Evolutionary conservation across 2,888 invertebrate genomes (phyloP).

Genomic region (Drosophila vallismaia): DNA sequence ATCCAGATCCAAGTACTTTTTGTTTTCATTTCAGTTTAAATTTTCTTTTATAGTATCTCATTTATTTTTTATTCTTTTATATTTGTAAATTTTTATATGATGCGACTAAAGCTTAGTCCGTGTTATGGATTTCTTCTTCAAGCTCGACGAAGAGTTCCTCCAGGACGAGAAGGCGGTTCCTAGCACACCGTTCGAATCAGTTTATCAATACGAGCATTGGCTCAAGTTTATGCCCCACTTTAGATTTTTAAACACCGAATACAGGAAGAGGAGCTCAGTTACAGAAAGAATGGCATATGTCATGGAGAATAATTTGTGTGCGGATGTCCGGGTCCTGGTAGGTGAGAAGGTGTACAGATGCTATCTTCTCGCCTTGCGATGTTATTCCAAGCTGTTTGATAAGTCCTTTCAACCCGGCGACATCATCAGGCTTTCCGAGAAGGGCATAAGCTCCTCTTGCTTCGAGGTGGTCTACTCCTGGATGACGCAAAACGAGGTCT

Average conservation of each 20-base stretch:
- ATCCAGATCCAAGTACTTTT: not conserved
- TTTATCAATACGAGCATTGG: too few species aligned
- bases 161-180: too few species aligned
- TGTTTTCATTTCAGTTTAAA: not conserved
- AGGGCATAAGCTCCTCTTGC: not conserved
- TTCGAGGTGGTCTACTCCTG: conserved; percentile 12
- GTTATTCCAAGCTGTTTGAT: not conserved
- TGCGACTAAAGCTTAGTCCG: too few species aligned
- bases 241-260: not conserved
- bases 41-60: not conserved
- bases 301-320: not conserved
- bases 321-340: not conserved
- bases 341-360: not conserved
- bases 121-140: too few species aligned
- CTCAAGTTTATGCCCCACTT: not conserved
- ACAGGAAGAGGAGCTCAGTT: not conserved
- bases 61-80: too few species aligned
- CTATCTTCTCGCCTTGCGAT: not conserved
- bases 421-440: not conserved
- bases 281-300: not conserved
- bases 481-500: not conserved
- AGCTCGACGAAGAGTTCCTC: too few species aligned
- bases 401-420: not conserved
- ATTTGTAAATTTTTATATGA: too few species aligned
- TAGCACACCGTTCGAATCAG: too few species aligned